A percentile compares a stretch with the other conserved stretches of the same genome.
Evolutionary conservation across 2,888 invertebrate species (phyloP).

Genomic region (Sussaba pulchella): DNA sequence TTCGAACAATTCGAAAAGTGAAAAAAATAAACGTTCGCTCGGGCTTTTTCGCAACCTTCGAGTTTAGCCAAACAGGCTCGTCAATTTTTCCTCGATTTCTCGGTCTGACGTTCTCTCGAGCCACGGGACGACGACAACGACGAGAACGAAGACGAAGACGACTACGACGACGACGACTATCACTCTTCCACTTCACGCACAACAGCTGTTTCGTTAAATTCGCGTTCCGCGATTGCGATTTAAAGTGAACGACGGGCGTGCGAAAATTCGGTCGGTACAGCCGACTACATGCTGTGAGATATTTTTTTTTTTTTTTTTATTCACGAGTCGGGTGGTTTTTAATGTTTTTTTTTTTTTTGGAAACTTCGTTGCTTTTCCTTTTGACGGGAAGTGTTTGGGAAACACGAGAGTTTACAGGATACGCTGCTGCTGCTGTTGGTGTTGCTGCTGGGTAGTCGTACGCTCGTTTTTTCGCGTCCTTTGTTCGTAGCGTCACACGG

Average conservation of each 20-base stretch:
- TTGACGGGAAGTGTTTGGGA: too few relatives aligned
- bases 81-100: neutral
- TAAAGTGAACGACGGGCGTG: conserved; percentile 30
- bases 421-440: neutral
- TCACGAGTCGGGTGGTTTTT: neutral
- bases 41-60: too few relatives aligned
- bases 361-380: too few relatives aligned
- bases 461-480: conserved; percentile 61
- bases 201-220: conserved; percentile 70
- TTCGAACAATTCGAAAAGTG: too few relatives aligned
- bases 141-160: conserved; percentile 6
- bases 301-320: conserved; percentile 2
- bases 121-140: conserved; percentile 41
- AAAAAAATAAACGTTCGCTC: too few relatives aligned
- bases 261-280: conserved; percentile 9
- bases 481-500: conserved; percentile 65
- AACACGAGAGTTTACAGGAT: conserved; percentile 12
- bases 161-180: conserved; percentile 45
- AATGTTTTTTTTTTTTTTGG: neutral
- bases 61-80: too few relatives aligned
- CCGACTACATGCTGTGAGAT: conserved; percentile 16
- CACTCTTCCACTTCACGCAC: conserved; percentile 57
- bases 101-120: conserved; percentile 65
- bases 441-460: neutral
- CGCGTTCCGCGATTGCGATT: conserved; percentile 55